Conservation (phyloP, 2,797 vertebrate genomes). For the Pyrocephalus nanus region DNA sequence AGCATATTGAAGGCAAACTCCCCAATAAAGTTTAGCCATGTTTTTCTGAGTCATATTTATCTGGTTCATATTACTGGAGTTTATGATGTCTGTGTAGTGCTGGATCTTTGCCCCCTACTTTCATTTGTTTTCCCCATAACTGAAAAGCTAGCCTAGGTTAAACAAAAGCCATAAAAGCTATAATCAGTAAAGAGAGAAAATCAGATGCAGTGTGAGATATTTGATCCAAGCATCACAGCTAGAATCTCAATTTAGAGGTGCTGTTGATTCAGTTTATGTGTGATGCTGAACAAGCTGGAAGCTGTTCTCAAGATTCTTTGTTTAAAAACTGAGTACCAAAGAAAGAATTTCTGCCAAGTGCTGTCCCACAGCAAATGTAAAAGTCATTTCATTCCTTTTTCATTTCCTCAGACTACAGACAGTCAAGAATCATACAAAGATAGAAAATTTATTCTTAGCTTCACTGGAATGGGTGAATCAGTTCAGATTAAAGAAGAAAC, state of each 20-base stretch:
- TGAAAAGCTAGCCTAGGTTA: background rate
- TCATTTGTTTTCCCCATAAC: background rate
- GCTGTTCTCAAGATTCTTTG: background rate
- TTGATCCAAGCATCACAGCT: background rate
- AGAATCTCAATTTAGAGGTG: background rate
- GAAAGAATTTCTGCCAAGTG: conserved; percentile 32
- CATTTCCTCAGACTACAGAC: conserved; percentile 18
- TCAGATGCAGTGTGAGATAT: background rate
- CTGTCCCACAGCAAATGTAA: background rate
- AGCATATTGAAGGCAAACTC: background rate
- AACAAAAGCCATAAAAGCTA: background rate
- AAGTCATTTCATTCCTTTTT: conserved; percentile 28
- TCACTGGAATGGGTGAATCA: conserved; percentile 7
- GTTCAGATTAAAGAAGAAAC: conserved; percentile 14
- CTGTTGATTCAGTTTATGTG: background rate
- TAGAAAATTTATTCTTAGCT: conserved; percentile 32
- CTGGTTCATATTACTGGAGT: background rate
- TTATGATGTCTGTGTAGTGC: background rate
- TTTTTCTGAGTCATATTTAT: conserved; percentile 3
- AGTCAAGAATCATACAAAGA: conserved; percentile 2
- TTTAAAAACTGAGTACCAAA: conserved; percentile 33
- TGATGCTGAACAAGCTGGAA: background rate
- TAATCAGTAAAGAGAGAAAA: conserved; percentile 26
- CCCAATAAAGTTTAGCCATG: background rate
- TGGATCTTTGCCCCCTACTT: background rate